A percentile compares a stretch with the other conserved stretches of the same genome.
These are phyloP conservation scores for Anastatus disparis DNA, from an alignment of 1,140 invertebrate genomes.

Conservation along the genomic window DNA sequence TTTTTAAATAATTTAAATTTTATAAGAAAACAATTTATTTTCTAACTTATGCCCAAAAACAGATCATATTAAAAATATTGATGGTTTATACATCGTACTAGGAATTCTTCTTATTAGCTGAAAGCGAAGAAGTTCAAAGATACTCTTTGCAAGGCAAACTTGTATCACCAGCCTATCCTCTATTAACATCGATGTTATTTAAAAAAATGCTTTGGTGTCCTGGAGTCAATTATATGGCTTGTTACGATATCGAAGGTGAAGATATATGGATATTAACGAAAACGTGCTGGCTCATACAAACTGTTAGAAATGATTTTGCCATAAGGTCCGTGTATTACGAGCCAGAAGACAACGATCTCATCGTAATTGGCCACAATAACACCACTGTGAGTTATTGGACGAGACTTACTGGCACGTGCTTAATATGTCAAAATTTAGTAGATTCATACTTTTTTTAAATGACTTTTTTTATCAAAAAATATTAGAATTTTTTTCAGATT, in stretches of 20 bases:
- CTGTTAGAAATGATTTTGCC: not conserved
- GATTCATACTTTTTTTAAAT: too few relatives aligned
- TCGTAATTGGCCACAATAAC: not conserved
- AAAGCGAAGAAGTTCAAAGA: not conserved
- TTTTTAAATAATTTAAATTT: too few relatives aligned
- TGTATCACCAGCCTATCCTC: not conserved
- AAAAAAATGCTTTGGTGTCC: conserved; percentile 3
- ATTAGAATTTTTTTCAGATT: too few relatives aligned
- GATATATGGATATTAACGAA: not conserved
- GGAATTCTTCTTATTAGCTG: conserved; percentile 12
- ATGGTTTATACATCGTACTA: too few relatives aligned
- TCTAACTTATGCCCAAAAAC: too few relatives aligned
- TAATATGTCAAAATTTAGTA: too few relatives aligned
- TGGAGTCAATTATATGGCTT: not conserved
- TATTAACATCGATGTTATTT: not conserved
- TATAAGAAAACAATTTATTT: too few relatives aligned
- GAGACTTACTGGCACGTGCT: too few relatives aligned
- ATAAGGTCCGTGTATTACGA: not conserved
- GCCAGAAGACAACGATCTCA: not conserved
- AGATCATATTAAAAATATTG: too few relatives aligned
- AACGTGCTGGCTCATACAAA: not conserved
- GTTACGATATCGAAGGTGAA: not conserved
- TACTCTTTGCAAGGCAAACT: conserved; percentile 29
- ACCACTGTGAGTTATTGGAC: conserved; percentile 8
- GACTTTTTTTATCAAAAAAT: too few relatives aligned